Percentiles rank a stretch among this genome's conserved stretches.
Conservation (phyloP, 2,113 vertebrate genomes). For the Catharus bicknelli region DNA sequence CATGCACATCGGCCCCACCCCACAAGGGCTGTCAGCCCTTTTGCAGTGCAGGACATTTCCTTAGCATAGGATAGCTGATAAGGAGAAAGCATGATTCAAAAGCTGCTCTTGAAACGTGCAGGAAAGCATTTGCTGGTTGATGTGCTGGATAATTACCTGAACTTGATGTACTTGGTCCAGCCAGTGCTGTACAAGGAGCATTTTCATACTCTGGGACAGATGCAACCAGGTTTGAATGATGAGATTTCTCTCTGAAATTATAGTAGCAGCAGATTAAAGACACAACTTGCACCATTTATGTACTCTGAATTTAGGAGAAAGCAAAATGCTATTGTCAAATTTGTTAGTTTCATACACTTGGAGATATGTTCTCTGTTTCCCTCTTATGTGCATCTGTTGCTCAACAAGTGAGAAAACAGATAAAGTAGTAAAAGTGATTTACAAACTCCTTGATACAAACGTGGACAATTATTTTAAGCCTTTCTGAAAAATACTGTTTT, state of each 20-base stretch:
- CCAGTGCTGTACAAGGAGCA: not conserved
- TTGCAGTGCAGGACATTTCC: not conserved
- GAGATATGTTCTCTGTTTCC: not conserved
- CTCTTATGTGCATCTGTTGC: slow-evolving; percentile 28
- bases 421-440: not conserved
- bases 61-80: not conserved
- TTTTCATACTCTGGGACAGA: not conserved
- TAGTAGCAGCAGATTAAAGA: not conserved
- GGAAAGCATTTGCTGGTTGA: not conserved
- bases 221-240: not conserved
- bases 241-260: not conserved
- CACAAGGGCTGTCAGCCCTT: not conserved
- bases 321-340: not conserved
- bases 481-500: not conserved
- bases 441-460: not conserved
- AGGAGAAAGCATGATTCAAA: not conserved
- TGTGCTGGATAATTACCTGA: not conserved
- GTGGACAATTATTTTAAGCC: not conserved
- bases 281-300: not conserved
- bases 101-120: not conserved
- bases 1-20: accelerated
- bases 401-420: not conserved
- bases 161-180: not conserved
- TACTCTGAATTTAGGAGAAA: not conserved
- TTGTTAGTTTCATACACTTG: slow-evolving; percentile 8